Base-by-base conservation (phyloP, 2,113 vertebrate genomes). In the Vimba vimba region DNA sequence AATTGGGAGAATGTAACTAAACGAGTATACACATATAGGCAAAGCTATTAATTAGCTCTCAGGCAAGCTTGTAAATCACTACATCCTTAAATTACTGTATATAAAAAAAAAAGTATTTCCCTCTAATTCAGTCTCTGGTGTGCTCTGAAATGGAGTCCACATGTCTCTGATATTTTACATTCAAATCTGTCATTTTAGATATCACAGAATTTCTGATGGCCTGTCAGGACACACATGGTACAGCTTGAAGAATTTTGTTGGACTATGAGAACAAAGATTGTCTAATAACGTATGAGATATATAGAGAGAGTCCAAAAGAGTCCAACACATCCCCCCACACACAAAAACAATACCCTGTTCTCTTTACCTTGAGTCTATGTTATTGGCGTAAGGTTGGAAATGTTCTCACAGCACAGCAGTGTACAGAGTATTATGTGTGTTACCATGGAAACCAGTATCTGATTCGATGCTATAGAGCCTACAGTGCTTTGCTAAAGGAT, bases 81-180 rank as follows among this genome's bases (percentile, higher is more conserved):
- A 30, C 17, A 52, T 55, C 52, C 76, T 79, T 39, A 13, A 30
- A 39, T 59, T 79, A n/a, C 33, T 43, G 43, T 43, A n/a, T 12
- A 79, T 52, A 57, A 57, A 21, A 4, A 60, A 10, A 4, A 79
- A 10, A n/a, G 30, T 43, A 55, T 43, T 12, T 39, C 55, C 13
- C 55, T 79, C 21, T 43, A n/a, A 43, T 79, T 78, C 52, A 33
- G 17, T 11, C 50, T 55, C 15, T 7, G 27, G 47, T 30, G 74
- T 4, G 25, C 45, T 57, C 19, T 78, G 50, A 8, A 77, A 77
- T 33, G 17, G 75, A 57, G 47, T 30, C 52, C 19, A 78, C 30
- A 78, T 57, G 30, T 36, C 50, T 77, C 47, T 33, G 50, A 36
- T 57, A 77, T 52, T 77, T 77, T 77, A 33, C 27, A 57, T 45